phyloP scores from a whole-genome alignment of 2,113 vertebrate genomes.

The Coreoperca whiteheadi region DNA sequence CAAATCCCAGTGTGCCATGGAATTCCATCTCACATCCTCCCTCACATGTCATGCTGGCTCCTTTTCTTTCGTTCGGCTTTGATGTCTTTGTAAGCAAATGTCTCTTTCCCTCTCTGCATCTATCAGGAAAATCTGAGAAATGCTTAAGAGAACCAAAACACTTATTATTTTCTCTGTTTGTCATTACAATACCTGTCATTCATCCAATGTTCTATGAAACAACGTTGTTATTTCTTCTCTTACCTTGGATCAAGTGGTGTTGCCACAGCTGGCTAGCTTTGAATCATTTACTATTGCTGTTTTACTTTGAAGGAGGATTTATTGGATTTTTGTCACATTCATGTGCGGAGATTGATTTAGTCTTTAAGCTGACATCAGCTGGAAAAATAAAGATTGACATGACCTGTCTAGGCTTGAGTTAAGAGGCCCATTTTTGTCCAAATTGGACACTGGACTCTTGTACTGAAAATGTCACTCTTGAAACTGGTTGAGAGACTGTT shows the following conservation, averaged over 20 bases:
- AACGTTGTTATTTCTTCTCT: slow-evolving; percentile 68
- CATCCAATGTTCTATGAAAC: slow-evolving; percentile 49
- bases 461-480: neutral
- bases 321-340: slow-evolving; percentile 74
- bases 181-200: slow-evolving; percentile 71
- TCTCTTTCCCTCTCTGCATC: slow-evolving; percentile 58
- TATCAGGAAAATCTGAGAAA: slow-evolving; percentile 65
- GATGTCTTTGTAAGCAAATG: slow-evolving; percentile 73
- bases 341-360: slow-evolving; percentile 57
- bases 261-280: slow-evolving; percentile 75
- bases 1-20: slow-evolving; percentile 71
- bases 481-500: neutral
- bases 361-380: slow-evolving; percentile 59
- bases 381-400: slow-evolving; percentile 61
- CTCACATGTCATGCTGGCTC: slow-evolving; percentile 68
- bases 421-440: neutral
- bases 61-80: slow-evolving; percentile 73
- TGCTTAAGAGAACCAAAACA: slow-evolving; percentile 47
- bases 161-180: slow-evolving; percentile 61
- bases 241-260: slow-evolving; percentile 72
- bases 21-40: slow-evolving; percentile 75
- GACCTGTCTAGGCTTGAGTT: slow-evolving; percentile 33
- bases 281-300: slow-evolving; percentile 65
- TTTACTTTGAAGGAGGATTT: slow-evolving; percentile 71
- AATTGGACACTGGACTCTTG: neutral